These are phyloP conservation scores for Tachysurus fulvidraco DNA, from an alignment of 2,113 vertebrate species.

Conservation along the genomic window DNA sequence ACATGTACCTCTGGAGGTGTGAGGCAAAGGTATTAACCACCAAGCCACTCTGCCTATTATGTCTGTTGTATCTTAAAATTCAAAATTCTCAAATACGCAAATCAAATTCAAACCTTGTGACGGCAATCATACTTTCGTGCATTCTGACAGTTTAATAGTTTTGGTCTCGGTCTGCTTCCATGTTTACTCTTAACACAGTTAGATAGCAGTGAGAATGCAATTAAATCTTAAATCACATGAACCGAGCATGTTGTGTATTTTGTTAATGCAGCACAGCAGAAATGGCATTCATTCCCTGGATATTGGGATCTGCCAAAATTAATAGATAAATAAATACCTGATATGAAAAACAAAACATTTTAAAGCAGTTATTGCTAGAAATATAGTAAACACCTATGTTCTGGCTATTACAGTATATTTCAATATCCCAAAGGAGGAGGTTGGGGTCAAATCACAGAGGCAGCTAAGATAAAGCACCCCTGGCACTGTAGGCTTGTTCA, in stretches of 20 bases:
- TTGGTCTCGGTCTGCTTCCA: not conserved
- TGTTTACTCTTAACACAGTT: not conserved
- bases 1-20: too few relatives aligned
- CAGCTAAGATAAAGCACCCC: too few relatives aligned
- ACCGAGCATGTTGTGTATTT: not conserved
- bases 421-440: not conserved
- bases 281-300: not conserved
- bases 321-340: not conserved
- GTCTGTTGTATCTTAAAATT: too few relatives aligned
- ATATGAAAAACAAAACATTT: not conserved
- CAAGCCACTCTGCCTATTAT: too few relatives aligned
- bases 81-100: too few relatives aligned
- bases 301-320: not conserved
- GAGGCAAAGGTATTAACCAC: too few relatives aligned
- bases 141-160: not conserved
- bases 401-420: not conserved
- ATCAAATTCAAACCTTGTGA: too few relatives aligned
- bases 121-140: not conserved
- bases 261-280: not conserved
- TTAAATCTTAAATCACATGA: not conserved
- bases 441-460: too few relatives aligned
- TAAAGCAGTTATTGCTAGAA: not conserved
- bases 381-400: not conserved
- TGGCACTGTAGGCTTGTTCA: not conserved
- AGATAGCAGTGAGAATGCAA: not conserved